Percentiles rank a stretch among this genome's conserved stretches.
Conservation (phyloP, 2,888 invertebrate species). For the Falcaria lacertinaria region DNA sequence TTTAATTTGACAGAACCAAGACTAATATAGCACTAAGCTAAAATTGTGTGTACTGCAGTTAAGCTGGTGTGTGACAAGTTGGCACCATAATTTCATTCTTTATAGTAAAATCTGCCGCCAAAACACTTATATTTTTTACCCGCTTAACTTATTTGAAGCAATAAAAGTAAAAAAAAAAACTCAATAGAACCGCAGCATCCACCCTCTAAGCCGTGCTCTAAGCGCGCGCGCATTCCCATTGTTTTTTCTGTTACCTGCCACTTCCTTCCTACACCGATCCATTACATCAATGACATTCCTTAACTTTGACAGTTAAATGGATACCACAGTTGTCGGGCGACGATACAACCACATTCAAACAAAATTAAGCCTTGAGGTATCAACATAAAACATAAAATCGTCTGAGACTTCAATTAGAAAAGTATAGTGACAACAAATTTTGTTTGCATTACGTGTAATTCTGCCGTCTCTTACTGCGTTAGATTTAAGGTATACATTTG, state of each 20-base stretch:
- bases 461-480: not conserved
- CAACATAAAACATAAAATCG: slow-evolving; percentile 22
- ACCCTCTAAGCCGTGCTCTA: slow-evolving; percentile 40
- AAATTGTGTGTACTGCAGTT: too few species aligned
- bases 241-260: slow-evolving; percentile 69
- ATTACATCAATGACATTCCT: slow-evolving; percentile 73
- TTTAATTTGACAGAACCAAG: too few species aligned
- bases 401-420: slow-evolving; percentile 7
- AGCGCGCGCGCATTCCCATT: slow-evolving; percentile 44
- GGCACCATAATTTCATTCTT: too few species aligned
- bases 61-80: too few species aligned
- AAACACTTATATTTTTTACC: too few species aligned
- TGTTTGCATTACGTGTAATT: not conserved
- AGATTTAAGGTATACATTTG: slow-evolving; percentile 2
- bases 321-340: slow-evolving; percentile 49
- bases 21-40: too few species aligned
- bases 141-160: slow-evolving; percentile 25
- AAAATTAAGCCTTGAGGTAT: slow-evolving; percentile 12
- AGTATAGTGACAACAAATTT: not conserved
- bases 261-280: slow-evolving; percentile 76
- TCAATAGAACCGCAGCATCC: slow-evolving; percentile 36
- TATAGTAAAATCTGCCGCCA: too few species aligned
- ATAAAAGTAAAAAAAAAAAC: slow-evolving; percentile 32
- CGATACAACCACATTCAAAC: slow-evolving; percentile 23
- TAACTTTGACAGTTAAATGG: slow-evolving; percentile 64